Evolutionary conservation across 2,888 invertebrate species (phyloP).

Genomic region (Xanthia togata): DNA sequence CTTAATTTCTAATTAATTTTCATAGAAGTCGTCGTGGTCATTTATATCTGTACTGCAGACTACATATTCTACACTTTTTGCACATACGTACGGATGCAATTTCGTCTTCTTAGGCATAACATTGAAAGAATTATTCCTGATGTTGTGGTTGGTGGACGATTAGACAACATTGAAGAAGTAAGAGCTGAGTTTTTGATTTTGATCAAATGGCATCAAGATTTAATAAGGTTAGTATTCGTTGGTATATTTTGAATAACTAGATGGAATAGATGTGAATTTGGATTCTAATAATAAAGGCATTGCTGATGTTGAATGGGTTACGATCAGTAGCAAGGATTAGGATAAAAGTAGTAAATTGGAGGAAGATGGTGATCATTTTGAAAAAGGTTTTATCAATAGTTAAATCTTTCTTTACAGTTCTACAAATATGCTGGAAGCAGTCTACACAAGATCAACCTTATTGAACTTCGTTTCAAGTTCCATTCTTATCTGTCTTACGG

Average conservation of each 20-base stretch:
- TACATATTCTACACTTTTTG: constrained; percentile 77
- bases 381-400: neutral
- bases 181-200: constrained; percentile 68
- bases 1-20: constrained; percentile 21
- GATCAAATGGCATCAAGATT: constrained; percentile 76
- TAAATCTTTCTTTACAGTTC: constrained; percentile 65
- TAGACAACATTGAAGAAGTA: constrained; percentile 59
- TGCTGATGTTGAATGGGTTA: neutral
- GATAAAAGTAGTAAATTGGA: neutral
- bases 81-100: constrained; percentile 77
- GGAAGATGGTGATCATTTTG: neutral
- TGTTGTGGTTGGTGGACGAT: constrained; percentile 11
- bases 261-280: neutral
- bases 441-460: constrained; percentile 77
- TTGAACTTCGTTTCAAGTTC: constrained; percentile 79
- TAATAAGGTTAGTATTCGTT: constrained; percentile 71
- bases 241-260: neutral
- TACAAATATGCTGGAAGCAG: constrained; percentile 68
- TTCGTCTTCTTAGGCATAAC: constrained; percentile 72
- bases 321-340: neutral
- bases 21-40: constrained; percentile 71
- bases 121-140: constrained; percentile 69
- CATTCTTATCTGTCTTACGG: constrained; percentile 78
- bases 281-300: neutral
- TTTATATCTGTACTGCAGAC: constrained; percentile 70